phyloP scores from a whole-genome alignment of 2,888 invertebrate species.

The Lapara coniferarum region DNA sequence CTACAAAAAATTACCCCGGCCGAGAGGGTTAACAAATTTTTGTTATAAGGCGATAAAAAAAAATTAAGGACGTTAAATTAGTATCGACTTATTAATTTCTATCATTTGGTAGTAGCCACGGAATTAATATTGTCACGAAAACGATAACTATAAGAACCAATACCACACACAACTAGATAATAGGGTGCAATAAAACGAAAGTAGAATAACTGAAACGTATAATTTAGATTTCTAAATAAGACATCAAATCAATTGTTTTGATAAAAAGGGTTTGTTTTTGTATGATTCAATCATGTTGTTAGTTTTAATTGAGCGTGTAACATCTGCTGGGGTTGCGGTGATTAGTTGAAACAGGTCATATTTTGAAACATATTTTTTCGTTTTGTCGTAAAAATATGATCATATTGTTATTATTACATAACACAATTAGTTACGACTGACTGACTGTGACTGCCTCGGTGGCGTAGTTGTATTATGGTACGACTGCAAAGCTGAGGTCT shows the following conservation, averaged over 20 bases:
- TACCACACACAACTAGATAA: conserved; percentile 65
- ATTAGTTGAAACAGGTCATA: conserved; percentile 21
- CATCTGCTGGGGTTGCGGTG: conserved; percentile 57
- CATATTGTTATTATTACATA: too few species aligned
- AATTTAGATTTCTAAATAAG: conserved; percentile 70
- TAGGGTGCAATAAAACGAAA: conserved; percentile 45
- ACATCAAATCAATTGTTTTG: conserved; percentile 72
- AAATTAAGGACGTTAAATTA: conserved; percentile 44
- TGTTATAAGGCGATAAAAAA: conserved; percentile 67
- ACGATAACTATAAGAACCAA: conserved; percentile 51
- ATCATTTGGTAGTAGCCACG: conserved; percentile 54
- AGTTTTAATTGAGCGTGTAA: conserved; percentile 69
- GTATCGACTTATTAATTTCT: conserved; percentile 58
- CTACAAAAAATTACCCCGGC: conserved; percentile 62
- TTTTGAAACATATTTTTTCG: too few species aligned
- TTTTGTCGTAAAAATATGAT: background rate
- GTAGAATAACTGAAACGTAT: conserved; percentile 57
- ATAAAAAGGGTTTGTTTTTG: conserved; percentile 66
- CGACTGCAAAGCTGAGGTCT: too few species aligned
- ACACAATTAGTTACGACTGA: too few species aligned
- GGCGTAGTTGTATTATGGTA: too few species aligned
- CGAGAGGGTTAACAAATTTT: conserved; percentile 72
- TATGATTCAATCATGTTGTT: conserved; percentile 70
- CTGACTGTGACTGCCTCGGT: too few species aligned
- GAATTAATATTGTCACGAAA: conserved; percentile 68